Evolutionary conservation across 2,797 vertebrate species (phyloP).

Genomic region (Heliangelus exortis): DNA sequence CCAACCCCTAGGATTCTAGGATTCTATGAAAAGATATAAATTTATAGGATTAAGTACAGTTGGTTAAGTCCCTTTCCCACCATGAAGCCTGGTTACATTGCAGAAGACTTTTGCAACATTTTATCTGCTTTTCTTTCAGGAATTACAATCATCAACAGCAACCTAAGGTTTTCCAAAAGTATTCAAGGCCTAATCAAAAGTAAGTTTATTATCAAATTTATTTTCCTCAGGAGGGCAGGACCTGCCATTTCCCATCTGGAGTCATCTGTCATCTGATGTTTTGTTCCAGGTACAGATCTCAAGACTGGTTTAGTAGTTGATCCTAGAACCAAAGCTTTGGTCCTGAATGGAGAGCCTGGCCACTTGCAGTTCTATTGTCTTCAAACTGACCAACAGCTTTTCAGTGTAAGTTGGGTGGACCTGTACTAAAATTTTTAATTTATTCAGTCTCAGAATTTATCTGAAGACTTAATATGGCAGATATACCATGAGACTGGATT

Average conservation of each 20-base stretch:
- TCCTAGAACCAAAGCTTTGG: constrained; percentile 91
- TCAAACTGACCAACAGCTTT: constrained; percentile 91
- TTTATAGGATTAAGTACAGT: neutral
- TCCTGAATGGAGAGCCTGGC: constrained; percentile 95
- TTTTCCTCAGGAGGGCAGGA: neutral
- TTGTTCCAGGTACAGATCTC: constrained; percentile 80
- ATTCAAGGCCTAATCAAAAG: constrained; percentile 96
- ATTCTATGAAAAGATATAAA: neutral
- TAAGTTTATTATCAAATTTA: constrained; percentile 56
- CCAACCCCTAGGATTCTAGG: no score
- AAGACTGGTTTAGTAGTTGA: constrained; percentile 88
- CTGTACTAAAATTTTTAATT: neutral
- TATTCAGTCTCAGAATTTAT: neutral
- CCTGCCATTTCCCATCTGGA: neutral
- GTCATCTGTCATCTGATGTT: neutral
- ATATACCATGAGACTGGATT: neutral
- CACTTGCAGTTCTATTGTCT: constrained; percentile 97
- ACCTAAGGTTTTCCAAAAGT: constrained; percentile 84
- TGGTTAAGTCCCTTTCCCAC: neutral
- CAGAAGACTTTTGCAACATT: neutral
- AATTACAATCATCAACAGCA: constrained; percentile 88
- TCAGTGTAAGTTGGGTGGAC: constrained; percentile 85
- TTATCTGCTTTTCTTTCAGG: constrained; percentile 77
- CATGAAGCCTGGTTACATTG: neutral
- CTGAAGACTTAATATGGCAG: neutral